phyloP scores from a whole-genome alignment of 2,113 vertebrate species.

The Rhinolophus sinicus region DNA sequence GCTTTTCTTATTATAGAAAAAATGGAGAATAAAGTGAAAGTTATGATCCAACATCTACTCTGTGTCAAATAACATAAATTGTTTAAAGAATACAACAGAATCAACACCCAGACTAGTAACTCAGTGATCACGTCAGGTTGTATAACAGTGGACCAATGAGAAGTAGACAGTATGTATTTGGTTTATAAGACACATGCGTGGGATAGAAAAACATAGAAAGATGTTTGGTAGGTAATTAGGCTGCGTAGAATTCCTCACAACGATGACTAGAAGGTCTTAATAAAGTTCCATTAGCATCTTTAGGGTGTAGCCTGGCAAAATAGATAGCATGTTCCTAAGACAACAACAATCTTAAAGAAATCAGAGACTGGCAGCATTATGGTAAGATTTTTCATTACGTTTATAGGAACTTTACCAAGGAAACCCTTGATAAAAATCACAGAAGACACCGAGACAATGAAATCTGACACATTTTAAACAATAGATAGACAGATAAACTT shows the following conservation, averaged over 20 bases:
- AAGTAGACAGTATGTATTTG: not conserved
- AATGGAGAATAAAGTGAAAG: slow-evolving; percentile 29
- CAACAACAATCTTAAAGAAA: not conserved
- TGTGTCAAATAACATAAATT: not conserved
- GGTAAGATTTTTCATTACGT: not conserved
- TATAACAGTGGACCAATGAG: not conserved
- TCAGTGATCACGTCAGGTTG: not conserved
- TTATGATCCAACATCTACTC: not conserved
- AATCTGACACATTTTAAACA: slow-evolving; percentile 15
- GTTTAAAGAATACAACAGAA: not conserved
- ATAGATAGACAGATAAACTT: not conserved
- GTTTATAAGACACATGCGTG: not conserved
- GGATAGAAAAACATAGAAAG: not conserved
- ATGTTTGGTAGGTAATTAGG: not conserved
- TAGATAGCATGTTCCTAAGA: not conserved
- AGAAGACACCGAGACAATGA: not conserved
- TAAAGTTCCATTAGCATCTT: not conserved
- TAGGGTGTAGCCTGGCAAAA: not conserved
- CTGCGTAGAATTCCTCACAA: not conserved
- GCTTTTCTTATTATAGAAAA: slow-evolving; percentile 4
- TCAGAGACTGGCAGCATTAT: not conserved
- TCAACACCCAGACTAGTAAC: not conserved
- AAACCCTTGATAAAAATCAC: slow-evolving; percentile 50
- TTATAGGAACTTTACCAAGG: not conserved
- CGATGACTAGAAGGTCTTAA: not conserved